Evolutionary conservation across 2,888 invertebrate species (phyloP).

Genomic region (Drosophila leonis): DNA sequence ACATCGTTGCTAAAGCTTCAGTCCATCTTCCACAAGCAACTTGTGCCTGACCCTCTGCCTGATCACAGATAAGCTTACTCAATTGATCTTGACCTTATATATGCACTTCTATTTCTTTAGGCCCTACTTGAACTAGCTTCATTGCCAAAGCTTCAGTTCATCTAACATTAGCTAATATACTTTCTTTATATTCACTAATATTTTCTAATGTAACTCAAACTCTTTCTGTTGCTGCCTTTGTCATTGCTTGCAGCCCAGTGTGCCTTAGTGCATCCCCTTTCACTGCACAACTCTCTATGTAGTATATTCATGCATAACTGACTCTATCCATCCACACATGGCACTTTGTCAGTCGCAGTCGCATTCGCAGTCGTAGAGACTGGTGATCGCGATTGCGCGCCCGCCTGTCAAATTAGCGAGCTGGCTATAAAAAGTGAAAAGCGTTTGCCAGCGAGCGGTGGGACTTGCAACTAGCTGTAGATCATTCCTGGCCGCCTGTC

Average conservation of each 20-base stretch:
- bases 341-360: constrained; percentile 50
- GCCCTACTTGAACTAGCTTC: not conserved
- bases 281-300: constrained; percentile 9
- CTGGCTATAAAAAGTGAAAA: constrained; percentile 78
- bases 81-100: not conserved
- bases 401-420: constrained; percentile 78
- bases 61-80: not conserved
- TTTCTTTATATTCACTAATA: not conserved
- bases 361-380: constrained; percentile 21
- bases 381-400: constrained; percentile 75
- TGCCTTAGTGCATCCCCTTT: constrained; percentile 34
- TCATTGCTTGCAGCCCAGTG: constrained; percentile 42
- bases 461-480: constrained; percentile 38
- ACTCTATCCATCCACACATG: constrained; percentile 51
- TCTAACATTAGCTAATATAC: not conserved
- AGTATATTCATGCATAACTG: constrained; percentile 30
- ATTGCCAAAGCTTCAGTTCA: too few species aligned
- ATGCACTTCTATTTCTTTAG: not conserved
- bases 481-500: constrained; percentile 21
- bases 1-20: too few species aligned
- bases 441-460: constrained; percentile 51
- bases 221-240: not conserved
- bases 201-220: not conserved
- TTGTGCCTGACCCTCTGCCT: too few species aligned
- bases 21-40: too few species aligned